Percentiles rank a stretch among this genome's conserved stretches.
phyloP scores from a whole-genome alignment of 2,113 vertebrate genomes.

The Python bivittatus region DNA sequence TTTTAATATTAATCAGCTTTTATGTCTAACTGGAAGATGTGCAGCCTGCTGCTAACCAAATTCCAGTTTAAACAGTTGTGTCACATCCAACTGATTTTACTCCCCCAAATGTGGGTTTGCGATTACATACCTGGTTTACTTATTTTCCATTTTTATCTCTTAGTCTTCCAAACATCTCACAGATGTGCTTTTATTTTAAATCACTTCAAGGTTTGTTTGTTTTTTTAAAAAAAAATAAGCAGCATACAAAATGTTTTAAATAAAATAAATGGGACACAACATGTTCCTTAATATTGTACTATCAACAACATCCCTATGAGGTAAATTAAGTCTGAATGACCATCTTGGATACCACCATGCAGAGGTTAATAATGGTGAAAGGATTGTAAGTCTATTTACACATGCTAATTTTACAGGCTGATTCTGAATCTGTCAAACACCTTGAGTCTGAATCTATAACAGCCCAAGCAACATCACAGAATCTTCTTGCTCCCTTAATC shows the following conservation, averaged over 20 bases:
- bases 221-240: not conserved
- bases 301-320: not conserved
- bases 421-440: not conserved
- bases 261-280: not conserved
- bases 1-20: not conserved
- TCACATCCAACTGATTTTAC: not conserved
- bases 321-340: not conserved
- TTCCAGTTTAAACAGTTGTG: not conserved
- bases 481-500: not conserved
- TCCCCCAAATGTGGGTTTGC: not conserved
- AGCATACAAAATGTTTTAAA: not conserved
- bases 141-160: not conserved
- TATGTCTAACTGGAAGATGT: not conserved
- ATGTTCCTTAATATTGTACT: not conserved
- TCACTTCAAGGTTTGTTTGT: not conserved
- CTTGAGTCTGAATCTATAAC: not conserved
- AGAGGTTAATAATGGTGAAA: too few species aligned
- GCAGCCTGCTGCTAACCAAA: slow-evolving; percentile 8
- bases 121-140: not conserved
- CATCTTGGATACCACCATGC: not conserved
- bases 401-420: not conserved
- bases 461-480: not conserved
- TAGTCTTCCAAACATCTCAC: not conserved
- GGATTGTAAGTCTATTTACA: not conserved
- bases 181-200: not conserved